Base-by-base conservation (phyloP, 2,797 vertebrate genomes). In the Chaetodon trifasciatus region DNA sequence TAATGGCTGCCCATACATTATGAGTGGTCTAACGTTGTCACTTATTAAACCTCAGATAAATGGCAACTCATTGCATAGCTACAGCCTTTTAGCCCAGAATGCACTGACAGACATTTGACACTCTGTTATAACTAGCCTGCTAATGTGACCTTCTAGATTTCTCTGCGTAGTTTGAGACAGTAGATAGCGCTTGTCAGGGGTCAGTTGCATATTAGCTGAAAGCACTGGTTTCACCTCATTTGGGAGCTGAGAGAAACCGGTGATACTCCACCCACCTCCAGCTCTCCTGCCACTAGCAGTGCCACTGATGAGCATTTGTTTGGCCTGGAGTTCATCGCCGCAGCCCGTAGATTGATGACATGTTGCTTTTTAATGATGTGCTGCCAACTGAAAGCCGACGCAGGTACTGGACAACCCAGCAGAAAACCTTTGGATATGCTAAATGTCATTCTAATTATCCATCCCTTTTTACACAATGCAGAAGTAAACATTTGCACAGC, bases 361-460 rank as follows among this genome's bases (percentile, higher is more conserved):
- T 91, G 89, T 92, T 94, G 93, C 93, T 94, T 95, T 95, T 94
- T 96, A 95, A 96, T 95, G 92, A 95, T 95, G 93, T 92, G 81
- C 84, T 79, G 82, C 83, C 80, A 81, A 90, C 87, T 58, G 76
- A 79, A 85, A 86, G 83, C 78, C 49, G 56, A 83, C 63, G 70
- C 70, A 24, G 16, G 46, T 28, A 40, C 65, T 52, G 83, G 66
- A 85, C 87, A 88, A 76, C 73, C 63, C 83, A 83, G 81, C 63
- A 53, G 13, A 79, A 86, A 78, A 74, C 74, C 55, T 70, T 64
- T 32, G 66, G 70, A 79, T 69, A 76, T 83, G 81, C 83, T 94
- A 95, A 96, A 95, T 96, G 95, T 94, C 94, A 95, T 89, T 93
- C 92, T 94, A 95, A 95, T 95, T 94, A 96, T 93, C 81, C 74